Conservation (phyloP, 37 sponge, comb jelly and placozoan genomes). For the Amphimedon queenslandica region DNA sequence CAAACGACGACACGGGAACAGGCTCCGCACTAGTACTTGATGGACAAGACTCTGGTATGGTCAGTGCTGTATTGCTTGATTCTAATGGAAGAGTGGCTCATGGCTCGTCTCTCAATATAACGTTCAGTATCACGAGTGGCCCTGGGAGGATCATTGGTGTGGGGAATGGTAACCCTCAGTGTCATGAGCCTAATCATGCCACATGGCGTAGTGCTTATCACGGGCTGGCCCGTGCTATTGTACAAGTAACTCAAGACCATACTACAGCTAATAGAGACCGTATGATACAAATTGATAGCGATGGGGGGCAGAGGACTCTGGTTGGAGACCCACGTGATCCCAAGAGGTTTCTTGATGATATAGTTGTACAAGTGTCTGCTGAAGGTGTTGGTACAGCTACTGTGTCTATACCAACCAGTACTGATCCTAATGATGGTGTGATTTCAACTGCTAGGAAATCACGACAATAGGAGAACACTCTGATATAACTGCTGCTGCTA, state of each 20-base stretch:
- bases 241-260: conserved; percentile 39
- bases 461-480: too few relatives aligned
- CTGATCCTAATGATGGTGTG: too few relatives aligned
- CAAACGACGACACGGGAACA: conserved; percentile 31
- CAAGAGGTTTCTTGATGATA: not conserved
- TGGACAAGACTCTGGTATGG: conserved; percentile 60
- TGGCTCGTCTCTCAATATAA: conserved; percentile 24
- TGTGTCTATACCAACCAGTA: conserved; percentile 28
- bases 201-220: conserved; percentile 59
- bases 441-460: too few relatives aligned
- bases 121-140: conserved; percentile 43
- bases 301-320: conserved; percentile 35
- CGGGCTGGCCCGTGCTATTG: conserved; percentile 44
- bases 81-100: conserved; percentile 24
- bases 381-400: conserved; percentile 38
- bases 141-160: conserved; percentile 55
- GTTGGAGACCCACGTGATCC: conserved; percentile 13
- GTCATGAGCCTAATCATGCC: conserved; percentile 56
- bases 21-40: conserved; percentile 45
- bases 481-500: too few relatives aligned
- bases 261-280: conserved; percentile 34
- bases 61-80: conserved; percentile 43
- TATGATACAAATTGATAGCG: conserved; percentile 38
- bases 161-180: conserved; percentile 50
- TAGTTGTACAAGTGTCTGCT: conserved; percentile 37